Evolutionary conservation across 2,113 vertebrate genomes (phyloP).

Genomic region (Psilopsiagon aurifrons): DNA sequence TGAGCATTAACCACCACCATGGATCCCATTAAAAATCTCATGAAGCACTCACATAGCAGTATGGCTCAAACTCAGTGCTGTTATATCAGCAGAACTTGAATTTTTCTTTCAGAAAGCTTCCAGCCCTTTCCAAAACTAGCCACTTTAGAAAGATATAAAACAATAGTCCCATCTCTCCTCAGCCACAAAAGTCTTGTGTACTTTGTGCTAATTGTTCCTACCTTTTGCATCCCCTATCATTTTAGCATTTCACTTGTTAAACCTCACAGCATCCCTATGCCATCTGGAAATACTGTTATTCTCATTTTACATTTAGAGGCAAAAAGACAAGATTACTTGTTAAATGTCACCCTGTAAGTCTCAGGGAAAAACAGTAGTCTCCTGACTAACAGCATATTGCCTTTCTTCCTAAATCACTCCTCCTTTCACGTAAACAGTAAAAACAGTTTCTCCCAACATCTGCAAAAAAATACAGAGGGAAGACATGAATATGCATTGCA

Average conservation of each 20-base stretch:
- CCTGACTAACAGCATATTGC: not conserved
- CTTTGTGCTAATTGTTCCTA: not conserved
- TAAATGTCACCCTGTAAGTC: not conserved
- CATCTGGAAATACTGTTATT: not conserved
- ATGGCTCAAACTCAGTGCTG: not conserved
- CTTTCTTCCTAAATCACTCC: not conserved
- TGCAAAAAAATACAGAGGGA: not conserved
- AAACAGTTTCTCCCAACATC: not conserved
- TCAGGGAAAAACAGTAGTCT: not conserved
- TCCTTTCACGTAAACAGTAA: not conserved
- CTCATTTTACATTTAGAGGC: not conserved
- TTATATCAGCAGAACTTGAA: not conserved
- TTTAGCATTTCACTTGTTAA: not conserved
- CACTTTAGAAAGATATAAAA: not conserved
- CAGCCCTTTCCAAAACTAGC: not conserved
- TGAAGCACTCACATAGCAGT: not conserved
- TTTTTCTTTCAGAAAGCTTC: not conserved
- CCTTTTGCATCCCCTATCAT: not conserved
- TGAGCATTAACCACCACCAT: not conserved
- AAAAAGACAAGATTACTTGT: not conserved
- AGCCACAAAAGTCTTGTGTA: not conserved
- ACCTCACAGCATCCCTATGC: not conserved
- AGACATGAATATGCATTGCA: not conserved
- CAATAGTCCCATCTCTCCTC: not conserved
- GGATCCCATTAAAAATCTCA: not conserved